Evolutionary conservation across 2,888 invertebrate species (phyloP), one percentile per base, ranked within the genome.

Genomic region (Lymantria monacha): DNA sequence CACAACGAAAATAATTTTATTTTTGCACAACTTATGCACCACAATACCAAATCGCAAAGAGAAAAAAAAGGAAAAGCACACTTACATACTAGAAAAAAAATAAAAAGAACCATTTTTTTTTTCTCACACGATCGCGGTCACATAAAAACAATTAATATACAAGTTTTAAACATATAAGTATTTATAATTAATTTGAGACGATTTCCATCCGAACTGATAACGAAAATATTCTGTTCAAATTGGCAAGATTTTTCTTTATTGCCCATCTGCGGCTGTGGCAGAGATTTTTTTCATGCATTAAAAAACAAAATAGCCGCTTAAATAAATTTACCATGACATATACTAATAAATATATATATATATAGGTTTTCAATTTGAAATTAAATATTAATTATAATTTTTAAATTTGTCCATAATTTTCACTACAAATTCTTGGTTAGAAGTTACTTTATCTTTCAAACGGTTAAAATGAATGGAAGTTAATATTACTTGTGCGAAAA

Each of bases 61-160:
- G 59, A 70, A 71, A 75, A 80, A 75, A 85, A 33, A 33, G 33
- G 9, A 33, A 81, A 86, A 88, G 83, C 86, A 81, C 81, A 69
- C 86, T 85, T 87, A 87, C 50, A 72, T 61, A 77, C 83, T 85
- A 87, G 71, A 70, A 80, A 83, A 82, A 76, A 74, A 77, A 76
- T 66, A 65, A 68, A 63, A 67, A 62, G 57, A 64, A 59, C 55
- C 61, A 55, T 57, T 62, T 69, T 22, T 62, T 69, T 62, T 69
- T 22, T 62, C 68, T 69, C 81, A 81, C 79, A 77, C 74, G 70
- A 74, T 55, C 67, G 61, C 69, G 46, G 41, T 60, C 66, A 61
- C 59, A 68, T 70, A 67, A 42, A 55, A 47, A 54, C 51, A 49
- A 66, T 12, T 53, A 56, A 51, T 67, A 69, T 57, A 60, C 58